A percentile compares a stretch with the other conserved stretches of the same genome.
These are phyloP conservation scores for Mactra quadrangularis DNA, from an alignment of 1,140 invertebrate genomes.

Conservation along the genomic window DNA sequence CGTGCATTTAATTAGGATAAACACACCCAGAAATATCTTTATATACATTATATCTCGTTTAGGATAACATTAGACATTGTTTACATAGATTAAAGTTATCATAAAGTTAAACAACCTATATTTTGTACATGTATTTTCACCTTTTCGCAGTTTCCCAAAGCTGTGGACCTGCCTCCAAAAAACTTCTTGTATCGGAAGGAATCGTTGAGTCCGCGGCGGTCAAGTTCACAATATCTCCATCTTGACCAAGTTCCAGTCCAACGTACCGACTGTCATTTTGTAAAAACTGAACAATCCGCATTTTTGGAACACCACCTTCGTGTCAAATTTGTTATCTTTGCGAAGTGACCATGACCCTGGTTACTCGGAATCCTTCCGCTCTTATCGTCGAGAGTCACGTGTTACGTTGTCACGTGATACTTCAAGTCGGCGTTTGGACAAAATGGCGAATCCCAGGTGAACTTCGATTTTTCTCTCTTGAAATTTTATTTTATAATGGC, in stretches of 20 bases:
- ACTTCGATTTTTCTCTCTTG: not conserved
- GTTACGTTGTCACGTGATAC: slow-evolving; percentile 58
- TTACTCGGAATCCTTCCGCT: not conserved
- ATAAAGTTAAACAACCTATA: no score
- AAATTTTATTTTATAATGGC: not conserved
- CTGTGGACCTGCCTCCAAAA: slow-evolving; percentile 73
- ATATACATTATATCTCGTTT: no score
- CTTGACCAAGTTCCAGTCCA: slow-evolving; percentile 72
- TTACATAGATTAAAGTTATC: no score
- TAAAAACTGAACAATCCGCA: slow-evolving; percentile 79
- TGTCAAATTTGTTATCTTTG: slow-evolving; percentile 30
- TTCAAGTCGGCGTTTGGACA: slow-evolving; percentile 43
- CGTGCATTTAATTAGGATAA: no score
- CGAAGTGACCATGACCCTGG: not conserved
- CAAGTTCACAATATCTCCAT: slow-evolving; percentile 77
- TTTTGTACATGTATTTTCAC: no score
- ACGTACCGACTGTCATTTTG: slow-evolving; percentile 60
- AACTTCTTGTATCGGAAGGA: slow-evolving; percentile 72
- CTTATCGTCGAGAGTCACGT: no score
- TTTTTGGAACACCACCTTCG: slow-evolving; percentile 42
- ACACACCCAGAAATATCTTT: no score
- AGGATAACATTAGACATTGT: no score
- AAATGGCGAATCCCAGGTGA: slow-evolving; percentile 58
- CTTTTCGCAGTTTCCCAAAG: slow-evolving; percentile 68
- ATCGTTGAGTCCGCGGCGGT: slow-evolving; percentile 67